Conservation (phyloP, 2,797 vertebrate genomes). For the Pteronotus mesoamericanus region DNA sequence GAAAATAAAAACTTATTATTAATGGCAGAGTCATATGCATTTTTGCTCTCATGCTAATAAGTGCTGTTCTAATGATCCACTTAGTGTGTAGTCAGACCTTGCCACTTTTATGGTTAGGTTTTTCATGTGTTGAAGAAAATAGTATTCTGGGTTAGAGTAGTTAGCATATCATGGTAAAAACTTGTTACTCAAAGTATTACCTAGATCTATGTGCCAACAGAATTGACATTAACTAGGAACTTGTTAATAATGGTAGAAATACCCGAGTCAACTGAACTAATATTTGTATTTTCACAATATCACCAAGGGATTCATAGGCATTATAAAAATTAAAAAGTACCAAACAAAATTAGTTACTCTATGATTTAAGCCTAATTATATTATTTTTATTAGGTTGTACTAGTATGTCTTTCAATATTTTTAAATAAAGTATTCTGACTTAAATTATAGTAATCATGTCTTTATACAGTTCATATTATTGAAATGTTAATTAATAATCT, state of each 20-base stretch:
- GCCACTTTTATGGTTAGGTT: background rate
- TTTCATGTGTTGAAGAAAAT: background rate
- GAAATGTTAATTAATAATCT: background rate
- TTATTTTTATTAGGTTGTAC: background rate
- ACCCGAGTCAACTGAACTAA: background rate
- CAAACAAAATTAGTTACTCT: background rate
- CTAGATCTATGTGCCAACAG: background rate
- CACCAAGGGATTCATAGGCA: background rate
- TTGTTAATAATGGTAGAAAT: background rate
- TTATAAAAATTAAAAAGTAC: background rate
- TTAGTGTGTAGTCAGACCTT: background rate
- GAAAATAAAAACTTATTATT: background rate
- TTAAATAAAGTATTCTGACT: background rate
- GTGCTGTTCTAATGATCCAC: background rate
- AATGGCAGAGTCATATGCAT: accelerated
- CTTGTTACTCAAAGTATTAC: background rate
- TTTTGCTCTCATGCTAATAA: background rate
- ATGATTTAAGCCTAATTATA: background rate
- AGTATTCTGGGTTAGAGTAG: background rate
- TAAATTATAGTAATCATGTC: background rate
- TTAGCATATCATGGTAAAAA: background rate
- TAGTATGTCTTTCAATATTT: background rate
- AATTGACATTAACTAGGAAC: background rate
- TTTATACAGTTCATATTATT: background rate
- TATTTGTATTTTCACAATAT: background rate